phyloP scores from a whole-genome alignment of 1,140 invertebrate genomes.

The Diorhabda carinulata region DNA sequence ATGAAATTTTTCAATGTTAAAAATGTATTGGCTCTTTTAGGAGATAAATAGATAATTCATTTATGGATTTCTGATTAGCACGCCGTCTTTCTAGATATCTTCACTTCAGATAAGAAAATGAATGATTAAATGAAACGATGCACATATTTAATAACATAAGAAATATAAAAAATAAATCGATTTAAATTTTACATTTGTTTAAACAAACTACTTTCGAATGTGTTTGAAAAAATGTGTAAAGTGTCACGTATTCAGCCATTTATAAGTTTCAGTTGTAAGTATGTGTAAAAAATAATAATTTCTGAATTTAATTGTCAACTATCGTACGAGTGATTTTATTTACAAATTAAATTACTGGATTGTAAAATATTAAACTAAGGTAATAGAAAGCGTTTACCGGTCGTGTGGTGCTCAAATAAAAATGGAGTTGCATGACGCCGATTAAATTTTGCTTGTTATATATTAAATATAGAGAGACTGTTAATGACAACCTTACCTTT shows the following conservation, averaged over 20 bases:
- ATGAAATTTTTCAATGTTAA: too few species aligned
- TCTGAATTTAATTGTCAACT: background rate
- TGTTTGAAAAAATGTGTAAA: background rate
- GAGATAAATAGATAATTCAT: too few species aligned
- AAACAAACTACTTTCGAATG: background rate
- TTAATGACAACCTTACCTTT: slow-evolving; percentile 13
- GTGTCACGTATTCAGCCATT: background rate
- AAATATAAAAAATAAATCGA: too few species aligned
- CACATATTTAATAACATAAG: too few species aligned
- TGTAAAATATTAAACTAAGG: background rate
- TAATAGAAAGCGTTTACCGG: background rate
- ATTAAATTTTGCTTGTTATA: slow-evolving; percentile 9
- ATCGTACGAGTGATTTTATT: background rate
- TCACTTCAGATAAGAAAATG: background rate
- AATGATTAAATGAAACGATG: background rate
- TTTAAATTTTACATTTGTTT: background rate
- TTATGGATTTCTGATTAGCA: background rate
- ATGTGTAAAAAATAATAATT: background rate
- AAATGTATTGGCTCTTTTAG: too few species aligned
- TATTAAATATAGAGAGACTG: slow-evolving; percentile 8
- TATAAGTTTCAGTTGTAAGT: background rate
- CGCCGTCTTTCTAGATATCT: slow-evolving; percentile 1
- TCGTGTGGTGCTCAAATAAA: slow-evolving; percentile 7
- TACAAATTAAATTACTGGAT: background rate
- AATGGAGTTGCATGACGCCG: slow-evolving; percentile 14